Conservation (phyloP, 2,888 invertebrate species). For the Sphinx pinastri region DNA sequence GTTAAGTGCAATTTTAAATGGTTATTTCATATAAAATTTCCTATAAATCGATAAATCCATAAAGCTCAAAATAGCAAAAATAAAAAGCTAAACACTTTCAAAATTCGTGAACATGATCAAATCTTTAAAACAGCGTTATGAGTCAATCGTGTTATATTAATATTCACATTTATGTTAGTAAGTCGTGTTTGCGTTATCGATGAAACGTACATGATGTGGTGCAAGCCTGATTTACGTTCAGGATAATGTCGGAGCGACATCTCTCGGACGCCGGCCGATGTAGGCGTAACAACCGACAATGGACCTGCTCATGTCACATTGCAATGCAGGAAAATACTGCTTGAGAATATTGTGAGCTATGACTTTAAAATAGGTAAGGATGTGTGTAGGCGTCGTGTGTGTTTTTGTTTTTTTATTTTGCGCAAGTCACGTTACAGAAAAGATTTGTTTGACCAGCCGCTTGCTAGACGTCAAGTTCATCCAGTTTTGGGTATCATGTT, state of each 20-base stretch:
- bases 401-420: too few relatives aligned
- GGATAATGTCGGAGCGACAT: conserved; percentile 61
- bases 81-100: not conserved
- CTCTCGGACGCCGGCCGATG: conserved; percentile 41
- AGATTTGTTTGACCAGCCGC: too few relatives aligned
- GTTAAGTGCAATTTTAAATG: too few relatives aligned
- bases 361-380: too few relatives aligned
- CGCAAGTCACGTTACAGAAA: too few relatives aligned
- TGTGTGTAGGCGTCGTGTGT: too few relatives aligned
- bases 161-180: conserved; percentile 38
- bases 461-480: too few relatives aligned
- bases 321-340: not conserved
- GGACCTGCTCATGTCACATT: conserved; percentile 18
- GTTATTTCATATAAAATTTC: too few relatives aligned
- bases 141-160: conserved; percentile 29
- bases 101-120: conserved; percentile 11
- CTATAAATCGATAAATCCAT: not conserved
- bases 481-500: too few relatives aligned
- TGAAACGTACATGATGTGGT: conserved; percentile 60
- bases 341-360: too few relatives aligned
- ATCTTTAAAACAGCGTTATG: conserved; percentile 20
- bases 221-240: conserved; percentile 63
- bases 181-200: conserved; percentile 57
- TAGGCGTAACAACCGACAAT: conserved; percentile 52
- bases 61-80: too few relatives aligned